Evolutionary conservation across 2,888 invertebrate genomes (phyloP).

Genomic region (Drosophila seclusa): DNA sequence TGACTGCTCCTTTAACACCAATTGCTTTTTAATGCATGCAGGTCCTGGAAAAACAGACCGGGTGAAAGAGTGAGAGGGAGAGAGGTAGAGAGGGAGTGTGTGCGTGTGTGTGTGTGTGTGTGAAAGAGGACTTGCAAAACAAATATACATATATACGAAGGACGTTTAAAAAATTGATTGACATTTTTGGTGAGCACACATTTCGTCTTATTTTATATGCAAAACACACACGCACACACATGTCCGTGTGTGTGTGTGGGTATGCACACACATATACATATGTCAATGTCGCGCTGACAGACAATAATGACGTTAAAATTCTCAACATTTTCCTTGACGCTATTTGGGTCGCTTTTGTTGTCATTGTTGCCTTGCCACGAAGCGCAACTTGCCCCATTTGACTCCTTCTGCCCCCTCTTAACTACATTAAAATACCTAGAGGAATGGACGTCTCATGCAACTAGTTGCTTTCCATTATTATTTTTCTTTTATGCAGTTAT

Average conservation of each 20-base stretch:
- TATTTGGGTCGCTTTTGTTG: conserved; percentile 52
- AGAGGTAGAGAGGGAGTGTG: background rate
- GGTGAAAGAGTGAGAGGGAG: background rate
- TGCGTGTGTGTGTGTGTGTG: background rate
- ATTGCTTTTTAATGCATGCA: conserved; percentile 81
- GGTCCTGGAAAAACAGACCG: conserved; percentile 38
- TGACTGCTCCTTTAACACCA: conserved; percentile 80
- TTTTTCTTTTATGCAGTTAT: conserved; percentile 1
- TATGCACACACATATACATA: conserved; percentile 44
- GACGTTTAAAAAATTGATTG: conserved; percentile 76
- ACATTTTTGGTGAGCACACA: conserved; percentile 79
- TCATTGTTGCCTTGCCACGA: conserved; percentile 13
- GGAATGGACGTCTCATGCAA: background rate
- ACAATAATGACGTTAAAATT: conserved; percentile 82
- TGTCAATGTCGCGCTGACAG: conserved; percentile 82
- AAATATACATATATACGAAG: conserved; percentile 52
- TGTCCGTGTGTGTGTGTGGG: background rate
- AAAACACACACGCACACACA: conserved; percentile 45
- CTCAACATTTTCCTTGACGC: conserved; percentile 68
- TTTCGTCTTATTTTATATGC: conserved; percentile 77
- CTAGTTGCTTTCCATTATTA: conserved; percentile 1
- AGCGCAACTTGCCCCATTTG: conserved; percentile 13
- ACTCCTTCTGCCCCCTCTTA: background rate
- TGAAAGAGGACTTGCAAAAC: conserved; percentile 33
- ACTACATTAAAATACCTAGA: background rate